Conservation (phyloP, 2,888 invertebrate genomes). For the Harpalus rufipes region DNA sequence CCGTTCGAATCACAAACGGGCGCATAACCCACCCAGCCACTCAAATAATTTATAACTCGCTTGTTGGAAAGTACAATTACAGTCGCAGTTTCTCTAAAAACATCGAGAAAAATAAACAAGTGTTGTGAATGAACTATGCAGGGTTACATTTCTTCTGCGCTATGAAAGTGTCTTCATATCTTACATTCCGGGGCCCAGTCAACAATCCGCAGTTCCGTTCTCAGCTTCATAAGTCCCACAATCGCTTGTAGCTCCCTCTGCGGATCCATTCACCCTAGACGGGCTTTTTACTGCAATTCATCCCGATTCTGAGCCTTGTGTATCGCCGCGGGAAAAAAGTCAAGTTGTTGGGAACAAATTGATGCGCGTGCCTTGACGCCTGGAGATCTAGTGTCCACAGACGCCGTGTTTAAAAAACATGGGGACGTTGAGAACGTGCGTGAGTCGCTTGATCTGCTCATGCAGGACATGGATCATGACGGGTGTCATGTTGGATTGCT, state of each 20-base stretch:
- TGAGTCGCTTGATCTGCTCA: not conserved
- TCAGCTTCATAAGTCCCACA: constrained; percentile 27
- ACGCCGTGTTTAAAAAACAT: constrained; percentile 32
- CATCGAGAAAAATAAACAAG: constrained; percentile 40
- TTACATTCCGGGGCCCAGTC: constrained; percentile 62
- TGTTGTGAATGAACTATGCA: constrained; percentile 48
- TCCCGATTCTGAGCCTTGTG: constrained; percentile 34
- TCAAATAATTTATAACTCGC: not conserved
- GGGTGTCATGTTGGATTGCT: constrained; percentile 21
- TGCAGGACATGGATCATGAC: constrained; percentile 9
- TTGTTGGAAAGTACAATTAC: constrained; percentile 46
- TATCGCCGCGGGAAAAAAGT: constrained; percentile 31
- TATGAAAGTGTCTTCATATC: constrained; percentile 66
- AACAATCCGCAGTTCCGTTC: constrained; percentile 65
- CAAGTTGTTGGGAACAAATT: constrained; percentile 59
- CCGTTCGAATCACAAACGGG: not conserved
- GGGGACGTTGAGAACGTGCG: not conserved
- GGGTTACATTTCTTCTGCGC: constrained; percentile 62
- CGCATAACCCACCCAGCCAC: not conserved
- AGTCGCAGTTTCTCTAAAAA: not conserved
- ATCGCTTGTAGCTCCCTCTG: constrained; percentile 34
- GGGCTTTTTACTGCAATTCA: not conserved
- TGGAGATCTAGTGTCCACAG: constrained; percentile 14
- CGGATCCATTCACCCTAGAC: constrained; percentile 18
- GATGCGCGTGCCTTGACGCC: constrained; percentile 52